A percentile compares a stretch with the other conserved stretches of the same genome.
Evolutionary conservation across 2,888 invertebrate species (phyloP).

Genomic region (Rhagonycha fulva): DNA sequence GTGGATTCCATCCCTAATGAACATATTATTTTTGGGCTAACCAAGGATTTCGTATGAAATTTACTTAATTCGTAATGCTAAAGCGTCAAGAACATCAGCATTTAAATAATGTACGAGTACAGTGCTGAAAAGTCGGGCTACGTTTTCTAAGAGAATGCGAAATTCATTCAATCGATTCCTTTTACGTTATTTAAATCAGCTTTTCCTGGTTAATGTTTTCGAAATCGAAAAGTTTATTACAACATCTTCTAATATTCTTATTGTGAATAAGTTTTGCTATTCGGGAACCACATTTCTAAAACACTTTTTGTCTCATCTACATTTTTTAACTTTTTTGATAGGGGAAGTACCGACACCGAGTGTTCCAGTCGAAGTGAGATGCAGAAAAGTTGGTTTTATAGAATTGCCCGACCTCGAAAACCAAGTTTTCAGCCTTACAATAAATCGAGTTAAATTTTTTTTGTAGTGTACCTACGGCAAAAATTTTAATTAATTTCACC

Average conservation of each 20-base stretch:
- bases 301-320: neutral
- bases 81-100: neutral
- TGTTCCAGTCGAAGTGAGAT: too few relatives aligned
- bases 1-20: neutral
- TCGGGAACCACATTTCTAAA: neutral
- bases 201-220: neutral
- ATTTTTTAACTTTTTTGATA: neutral
- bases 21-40: neutral
- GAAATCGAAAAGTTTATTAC: neutral
- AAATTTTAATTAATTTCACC: neutral
- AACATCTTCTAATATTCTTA: neutral
- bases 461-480: neutral
- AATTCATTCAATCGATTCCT: neutral
- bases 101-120: neutral
- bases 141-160: neutral
- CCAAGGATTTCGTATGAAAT: neutral
- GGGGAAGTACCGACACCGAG: too few relatives aligned
- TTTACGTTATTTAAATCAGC: neutral
- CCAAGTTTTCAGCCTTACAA: neutral
- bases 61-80: neutral
- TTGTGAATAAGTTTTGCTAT: neutral
- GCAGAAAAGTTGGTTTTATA: too few relatives aligned
- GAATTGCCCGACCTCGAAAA: neutral
- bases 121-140: neutral
- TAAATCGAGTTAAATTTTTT: neutral